These are phyloP conservation scores for Drosophila gaucha DNA, from an alignment of 2,888 invertebrate genomes.

Conservation along the genomic window DNA sequence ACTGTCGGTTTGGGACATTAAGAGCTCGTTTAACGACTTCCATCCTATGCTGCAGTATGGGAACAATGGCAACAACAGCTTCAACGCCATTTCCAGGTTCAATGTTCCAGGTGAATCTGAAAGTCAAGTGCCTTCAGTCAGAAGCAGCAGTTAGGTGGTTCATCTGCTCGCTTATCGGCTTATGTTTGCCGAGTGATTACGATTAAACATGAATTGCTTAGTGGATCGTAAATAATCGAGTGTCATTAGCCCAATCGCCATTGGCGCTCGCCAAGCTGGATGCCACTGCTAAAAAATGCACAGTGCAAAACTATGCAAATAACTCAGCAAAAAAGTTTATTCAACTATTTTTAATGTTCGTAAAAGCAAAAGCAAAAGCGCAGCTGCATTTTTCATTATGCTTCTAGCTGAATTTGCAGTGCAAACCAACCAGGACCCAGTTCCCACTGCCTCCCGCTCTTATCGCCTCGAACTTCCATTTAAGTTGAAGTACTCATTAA, in stretches of 20 bases:
- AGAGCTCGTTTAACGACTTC: conserved; percentile 64
- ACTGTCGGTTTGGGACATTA: conserved; percentile 56
- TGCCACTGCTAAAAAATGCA: conserved; percentile 36
- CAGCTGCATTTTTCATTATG: conserved; percentile 70
- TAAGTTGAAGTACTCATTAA: conserved; percentile 58
- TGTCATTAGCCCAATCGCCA: conserved; percentile 61
- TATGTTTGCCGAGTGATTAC: conserved; percentile 61
- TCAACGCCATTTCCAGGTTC: neutral
- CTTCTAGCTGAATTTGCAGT: conserved; percentile 57
- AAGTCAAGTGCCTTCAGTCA: conserved; percentile 9
- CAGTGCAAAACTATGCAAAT: conserved; percentile 64
- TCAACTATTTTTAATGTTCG: conserved; percentile 65
- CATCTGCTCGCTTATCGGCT: conserved; percentile 61
- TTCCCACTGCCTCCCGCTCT: conserved; percentile 13
- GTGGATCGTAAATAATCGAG: conserved; percentile 70
- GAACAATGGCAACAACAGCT: conserved; percentile 19
- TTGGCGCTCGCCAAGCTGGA: conserved; percentile 18
- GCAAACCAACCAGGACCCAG: conserved; percentile 13
- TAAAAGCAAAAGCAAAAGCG: conserved; percentile 57
- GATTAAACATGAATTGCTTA: conserved; percentile 69
- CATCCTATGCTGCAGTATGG: conserved; percentile 29
- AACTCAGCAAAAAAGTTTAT: conserved; percentile 62
- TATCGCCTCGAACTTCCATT: conserved; percentile 37
- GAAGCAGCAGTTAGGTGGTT: conserved; percentile 38
- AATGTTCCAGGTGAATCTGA: conserved; percentile 28